phyloP scores from a whole-genome alignment of 2,113 vertebrate species.

The Aphyosemion australe region DNA sequence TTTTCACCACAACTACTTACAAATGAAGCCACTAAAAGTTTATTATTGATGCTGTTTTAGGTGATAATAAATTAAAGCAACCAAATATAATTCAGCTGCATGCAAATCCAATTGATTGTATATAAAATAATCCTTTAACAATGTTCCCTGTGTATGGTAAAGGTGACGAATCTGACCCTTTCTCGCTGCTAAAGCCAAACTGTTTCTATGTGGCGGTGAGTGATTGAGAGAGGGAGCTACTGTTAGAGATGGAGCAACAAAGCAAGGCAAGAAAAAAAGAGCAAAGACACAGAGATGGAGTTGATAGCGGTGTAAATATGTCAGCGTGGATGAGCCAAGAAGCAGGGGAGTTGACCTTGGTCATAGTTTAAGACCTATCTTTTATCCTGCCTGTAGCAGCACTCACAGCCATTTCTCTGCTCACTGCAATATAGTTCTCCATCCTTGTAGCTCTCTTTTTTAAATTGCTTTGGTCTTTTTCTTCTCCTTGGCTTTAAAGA shows the following conservation, averaged over 20 bases:
- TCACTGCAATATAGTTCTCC: constrained; percentile 7
- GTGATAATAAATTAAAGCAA: not conserved
- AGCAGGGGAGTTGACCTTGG: constrained; percentile 71
- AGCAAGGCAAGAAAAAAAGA: constrained; percentile 4
- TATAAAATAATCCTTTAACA: not conserved
- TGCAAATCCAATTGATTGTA: not conserved
- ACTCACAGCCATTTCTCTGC: constrained; percentile 61
- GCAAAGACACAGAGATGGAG: constrained; percentile 31
- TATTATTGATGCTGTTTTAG: no score
- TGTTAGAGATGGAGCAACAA: constrained; percentile 13
- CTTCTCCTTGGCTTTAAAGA: no score
- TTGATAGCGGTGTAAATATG: constrained; percentile 66
- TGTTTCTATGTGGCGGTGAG: constrained; percentile 25
- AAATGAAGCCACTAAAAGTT: no score
- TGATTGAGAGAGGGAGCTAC: constrained; percentile 19
- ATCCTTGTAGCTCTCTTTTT: constrained; percentile 21
- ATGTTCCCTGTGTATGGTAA: not conserved
- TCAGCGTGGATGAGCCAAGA: constrained; percentile 48
- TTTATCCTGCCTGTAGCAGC: constrained; percentile 57
- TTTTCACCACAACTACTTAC: no score
- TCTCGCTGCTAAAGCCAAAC: not conserved
- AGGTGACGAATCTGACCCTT: constrained; percentile 13
- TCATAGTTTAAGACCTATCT: constrained; percentile 70
- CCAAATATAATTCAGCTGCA: not conserved
- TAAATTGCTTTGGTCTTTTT: no score